These are phyloP conservation scores for Anguilla pacifica DNA, from an alignment of 2,797 vertebrate genomes.

Conservation along the genomic window DNA sequence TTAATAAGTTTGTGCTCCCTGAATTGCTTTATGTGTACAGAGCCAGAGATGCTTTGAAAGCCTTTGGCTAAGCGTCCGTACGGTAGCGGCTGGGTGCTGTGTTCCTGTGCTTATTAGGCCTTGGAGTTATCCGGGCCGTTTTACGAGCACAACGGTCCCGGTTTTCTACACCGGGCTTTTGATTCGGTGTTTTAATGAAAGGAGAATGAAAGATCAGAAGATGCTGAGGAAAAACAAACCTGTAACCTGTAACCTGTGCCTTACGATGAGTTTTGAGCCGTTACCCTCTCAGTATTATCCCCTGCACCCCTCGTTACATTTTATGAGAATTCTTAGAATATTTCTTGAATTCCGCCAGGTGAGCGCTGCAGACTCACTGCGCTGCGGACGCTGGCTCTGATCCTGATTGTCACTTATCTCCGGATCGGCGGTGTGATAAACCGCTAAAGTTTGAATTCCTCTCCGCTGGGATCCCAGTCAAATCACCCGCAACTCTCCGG, in stretches of 20 bases:
- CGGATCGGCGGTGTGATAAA: too few relatives aligned
- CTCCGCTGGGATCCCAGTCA: too few relatives aligned
- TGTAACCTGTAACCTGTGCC: not conserved
- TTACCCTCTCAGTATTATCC: not conserved
- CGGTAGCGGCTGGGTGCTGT: not conserved
- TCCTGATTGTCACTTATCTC: too few relatives aligned
- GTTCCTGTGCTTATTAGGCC: not conserved
- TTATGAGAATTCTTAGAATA: not conserved
- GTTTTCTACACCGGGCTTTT: not conserved
- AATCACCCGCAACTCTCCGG: too few relatives aligned
- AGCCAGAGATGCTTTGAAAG: not conserved
- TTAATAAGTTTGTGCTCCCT: not conserved
- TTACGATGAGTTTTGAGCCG: not conserved
- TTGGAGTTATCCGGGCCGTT: not conserved
- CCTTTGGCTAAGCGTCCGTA: not conserved
- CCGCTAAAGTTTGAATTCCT: too few relatives aligned
- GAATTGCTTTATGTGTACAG: not conserved
- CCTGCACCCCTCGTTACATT: not conserved
- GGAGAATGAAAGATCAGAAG: not conserved
- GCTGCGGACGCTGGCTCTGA: too few relatives aligned
- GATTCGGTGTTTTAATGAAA: not conserved
- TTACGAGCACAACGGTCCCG: not conserved
- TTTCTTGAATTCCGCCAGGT: too few relatives aligned
- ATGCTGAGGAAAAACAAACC: not conserved
- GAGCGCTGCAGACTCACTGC: too few relatives aligned